Percentiles rank a stretch among this genome's conserved stretches.
Conservation (phyloP, 2,797 vertebrate species). For the Scomberomorus guttatus region DNA sequence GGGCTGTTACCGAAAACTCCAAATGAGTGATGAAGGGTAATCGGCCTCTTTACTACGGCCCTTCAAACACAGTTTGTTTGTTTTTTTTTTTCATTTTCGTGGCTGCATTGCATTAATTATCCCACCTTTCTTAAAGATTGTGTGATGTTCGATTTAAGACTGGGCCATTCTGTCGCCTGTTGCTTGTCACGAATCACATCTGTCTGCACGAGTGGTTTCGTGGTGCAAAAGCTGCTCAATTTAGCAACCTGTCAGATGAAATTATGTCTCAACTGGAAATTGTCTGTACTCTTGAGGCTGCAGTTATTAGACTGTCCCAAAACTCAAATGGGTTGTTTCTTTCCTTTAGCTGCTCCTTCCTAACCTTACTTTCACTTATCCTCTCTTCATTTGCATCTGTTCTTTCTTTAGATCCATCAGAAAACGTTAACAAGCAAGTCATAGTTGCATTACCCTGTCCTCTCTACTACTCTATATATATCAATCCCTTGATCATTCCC, state of each 20-base stretch:
- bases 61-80: not conserved
- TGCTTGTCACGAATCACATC: constrained; percentile 53
- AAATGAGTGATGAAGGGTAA: constrained; percentile 68
- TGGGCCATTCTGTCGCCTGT: not conserved
- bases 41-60: constrained; percentile 45
- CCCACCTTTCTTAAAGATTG: constrained; percentile 22
- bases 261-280: constrained; percentile 30
- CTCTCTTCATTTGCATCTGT: not conserved
- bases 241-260: constrained; percentile 41
- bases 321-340: constrained; percentile 15
- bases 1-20: constrained; percentile 44
- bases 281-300: constrained; percentile 13
- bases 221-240: constrained; percentile 33
- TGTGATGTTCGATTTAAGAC: constrained; percentile 42
- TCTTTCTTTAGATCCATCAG: not conserved
- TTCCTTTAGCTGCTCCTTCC: constrained; percentile 13
- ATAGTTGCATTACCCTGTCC: not conserved
- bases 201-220: constrained; percentile 10
- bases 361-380: constrained; percentile 3
- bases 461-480: not conserved
- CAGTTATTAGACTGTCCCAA: constrained; percentile 24
- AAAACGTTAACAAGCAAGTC: not conserved
- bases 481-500: not conserved
- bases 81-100: not conserved
- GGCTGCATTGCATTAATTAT: constrained; percentile 20